Evolutionary conservation across 1,140 invertebrate genomes (phyloP), one percentile per base, ranked within the genome.

Genomic region (Orchesella cincta): DNA sequence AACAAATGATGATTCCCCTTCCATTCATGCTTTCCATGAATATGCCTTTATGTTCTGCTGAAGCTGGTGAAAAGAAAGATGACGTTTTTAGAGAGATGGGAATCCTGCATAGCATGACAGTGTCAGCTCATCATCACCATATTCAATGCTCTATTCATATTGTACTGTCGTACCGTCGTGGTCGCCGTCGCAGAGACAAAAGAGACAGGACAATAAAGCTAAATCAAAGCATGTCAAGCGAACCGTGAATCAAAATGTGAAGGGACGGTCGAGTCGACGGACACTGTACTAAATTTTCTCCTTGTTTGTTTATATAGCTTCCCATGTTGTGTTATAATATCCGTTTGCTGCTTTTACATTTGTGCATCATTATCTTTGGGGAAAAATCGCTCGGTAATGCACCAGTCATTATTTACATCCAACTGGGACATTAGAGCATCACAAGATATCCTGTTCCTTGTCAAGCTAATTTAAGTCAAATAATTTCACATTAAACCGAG

Each of bases 391-490:
- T n/a, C 23, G 23, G 5, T 57, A 57, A 57, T n/a, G 23, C 23
- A 57, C 8, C 14, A 57, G 8, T 8, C 52, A 57, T 18, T 57
- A 57, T 57, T 57, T 57, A 57, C 5, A 57, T 23, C 3, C 8
- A 8, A 57, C 23, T 46, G 5, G 39, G 5, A 46, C 18, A 46
- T 46, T 8, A 46, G 18, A 46, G 5, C 18, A 5, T 8, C 39
- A 46, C 18, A 46, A 57, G 23, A 57, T 57, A 23, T 57, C 52
- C 12, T 23, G 52, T 23, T 12, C 14, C 52, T 57, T 57, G 52
- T 57, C 52, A 57, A 23, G 23, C 52, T 57, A 57, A 57, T 57
- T 57, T 57, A 57, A 57, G 23, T 57, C 23, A 57, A 57, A 23
- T 57, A 57, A 18, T 26, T 57, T 57, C 23, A 57, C 12, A 57